A percentile compares a stretch with the other conserved stretches of the same genome.
phyloP scores from a whole-genome alignment of 1,140 invertebrate genomes.

The Drosophila bifasciata region DNA sequence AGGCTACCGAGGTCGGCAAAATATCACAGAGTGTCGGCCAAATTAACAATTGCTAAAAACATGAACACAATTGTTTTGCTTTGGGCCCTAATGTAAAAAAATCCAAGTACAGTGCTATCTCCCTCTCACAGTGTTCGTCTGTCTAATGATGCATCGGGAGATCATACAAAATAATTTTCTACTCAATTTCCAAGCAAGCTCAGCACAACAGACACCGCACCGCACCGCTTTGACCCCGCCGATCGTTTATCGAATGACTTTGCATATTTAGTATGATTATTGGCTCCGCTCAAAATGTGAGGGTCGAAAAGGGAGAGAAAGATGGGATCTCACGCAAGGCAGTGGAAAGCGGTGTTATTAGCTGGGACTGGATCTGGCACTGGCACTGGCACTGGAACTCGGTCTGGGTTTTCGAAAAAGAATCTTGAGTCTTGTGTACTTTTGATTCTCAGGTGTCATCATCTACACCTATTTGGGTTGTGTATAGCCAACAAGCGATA shows the following conservation, averaged over 20 bases:
- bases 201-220: constrained; percentile 47
- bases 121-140: constrained; percentile 12
- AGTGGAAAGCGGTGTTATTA: constrained; percentile 73
- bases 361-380: constrained; percentile 40
- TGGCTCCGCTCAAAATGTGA: constrained; percentile 47
- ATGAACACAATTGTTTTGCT: background rate
- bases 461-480: constrained; percentile 75
- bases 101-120: constrained; percentile 14
- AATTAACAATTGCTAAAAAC: constrained; percentile 52
- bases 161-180: constrained; percentile 66
- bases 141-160: constrained; percentile 48
- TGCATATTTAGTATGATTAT: constrained; percentile 82
- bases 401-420: constrained; percentile 20
- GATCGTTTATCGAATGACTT: constrained; percentile 83
- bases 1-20: constrained; percentile 41
- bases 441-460: constrained; percentile 83
- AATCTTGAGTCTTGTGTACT: constrained; percentile 56
- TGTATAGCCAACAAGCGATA: constrained; percentile 53
- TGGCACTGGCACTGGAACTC: constrained; percentile 36
- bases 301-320: constrained; percentile 22
- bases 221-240: constrained; percentile 71
- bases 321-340: constrained; percentile 59
- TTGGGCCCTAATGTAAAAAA: constrained; percentile 29
- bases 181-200: constrained; percentile 51
- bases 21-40: constrained; percentile 53